Evolutionary conservation across 2,888 invertebrate species (phyloP).

Genomic region (Acanthosepion pharaonis): DNA sequence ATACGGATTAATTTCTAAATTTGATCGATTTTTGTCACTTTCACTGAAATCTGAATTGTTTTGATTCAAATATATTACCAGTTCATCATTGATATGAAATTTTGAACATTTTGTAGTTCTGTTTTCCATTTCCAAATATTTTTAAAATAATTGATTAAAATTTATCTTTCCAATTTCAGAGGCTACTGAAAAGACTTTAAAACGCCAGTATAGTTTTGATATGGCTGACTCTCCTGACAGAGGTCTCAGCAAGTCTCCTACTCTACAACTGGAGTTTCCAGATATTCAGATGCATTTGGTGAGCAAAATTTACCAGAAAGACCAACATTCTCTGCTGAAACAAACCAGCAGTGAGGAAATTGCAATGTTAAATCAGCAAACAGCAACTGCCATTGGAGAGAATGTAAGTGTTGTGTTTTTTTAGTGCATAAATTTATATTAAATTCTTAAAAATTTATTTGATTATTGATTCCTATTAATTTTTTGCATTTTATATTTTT

Average conservation of each 20-base stretch:
- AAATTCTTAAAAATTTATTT: not conserved
- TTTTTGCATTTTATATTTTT: not conserved
- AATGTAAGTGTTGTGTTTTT: not conserved
- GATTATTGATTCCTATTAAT: not conserved
- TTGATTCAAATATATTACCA: not conserved
- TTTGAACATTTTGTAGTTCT: not conserved
- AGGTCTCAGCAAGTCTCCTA: conserved; percentile 38
- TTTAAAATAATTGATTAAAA: not conserved
- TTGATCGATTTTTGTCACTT: too few relatives aligned
- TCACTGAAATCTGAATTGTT: too few relatives aligned
- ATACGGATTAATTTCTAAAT: too few relatives aligned
- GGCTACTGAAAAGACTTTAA: conserved; percentile 36
- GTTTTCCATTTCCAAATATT: not conserved
- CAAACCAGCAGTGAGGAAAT: not conserved
- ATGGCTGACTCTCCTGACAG: conserved; percentile 43
- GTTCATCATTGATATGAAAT: not conserved
- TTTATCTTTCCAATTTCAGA: conserved; percentile 34
- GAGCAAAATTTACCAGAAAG: not conserved
- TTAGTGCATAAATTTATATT: not conserved
- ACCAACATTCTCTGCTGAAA: not conserved
- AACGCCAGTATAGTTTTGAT: conserved; percentile 39
- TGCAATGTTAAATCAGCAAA: not conserved
- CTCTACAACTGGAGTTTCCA: not conserved
- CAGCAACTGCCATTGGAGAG: not conserved
- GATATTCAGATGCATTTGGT: not conserved